Conservation (phyloP, 2,113 vertebrate species). For the Poeciliopsis occidentalis region DNA sequence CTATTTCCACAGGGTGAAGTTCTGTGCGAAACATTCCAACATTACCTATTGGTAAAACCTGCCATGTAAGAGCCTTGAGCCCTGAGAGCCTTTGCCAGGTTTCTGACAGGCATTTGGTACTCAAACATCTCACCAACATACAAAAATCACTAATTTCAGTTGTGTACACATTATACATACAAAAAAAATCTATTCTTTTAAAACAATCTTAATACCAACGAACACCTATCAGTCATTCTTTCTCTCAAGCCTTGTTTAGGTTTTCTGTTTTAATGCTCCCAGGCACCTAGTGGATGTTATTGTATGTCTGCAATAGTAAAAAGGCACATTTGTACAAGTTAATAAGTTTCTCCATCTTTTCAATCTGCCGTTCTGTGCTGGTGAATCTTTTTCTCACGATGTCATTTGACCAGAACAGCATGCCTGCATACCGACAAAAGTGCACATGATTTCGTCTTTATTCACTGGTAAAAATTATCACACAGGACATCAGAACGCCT, state of each 20-base stretch:
- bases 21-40: neutral
- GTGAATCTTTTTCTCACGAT: neutral
- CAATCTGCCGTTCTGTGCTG: neutral
- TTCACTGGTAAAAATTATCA: neutral
- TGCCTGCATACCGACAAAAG: neutral
- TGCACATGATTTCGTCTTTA: neutral
- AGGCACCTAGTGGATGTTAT: neutral
- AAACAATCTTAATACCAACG: neutral
- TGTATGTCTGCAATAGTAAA: neutral
- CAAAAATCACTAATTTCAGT: neutral
- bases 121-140: neutral
- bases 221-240: neutral
- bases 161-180: neutral
- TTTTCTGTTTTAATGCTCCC: neutral
- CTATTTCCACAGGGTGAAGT: neutral
- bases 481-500: neutral
- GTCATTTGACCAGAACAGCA: neutral
- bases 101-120: neutral
- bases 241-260: neutral
- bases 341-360: neutral
- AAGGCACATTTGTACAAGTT: neutral
- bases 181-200: no score
- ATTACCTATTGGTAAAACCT: neutral
- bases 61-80: no score
- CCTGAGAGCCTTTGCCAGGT: neutral